phyloP scores from a whole-genome alignment of 2,797 vertebrate species.

The Corythornis leucogaster region DNA sequence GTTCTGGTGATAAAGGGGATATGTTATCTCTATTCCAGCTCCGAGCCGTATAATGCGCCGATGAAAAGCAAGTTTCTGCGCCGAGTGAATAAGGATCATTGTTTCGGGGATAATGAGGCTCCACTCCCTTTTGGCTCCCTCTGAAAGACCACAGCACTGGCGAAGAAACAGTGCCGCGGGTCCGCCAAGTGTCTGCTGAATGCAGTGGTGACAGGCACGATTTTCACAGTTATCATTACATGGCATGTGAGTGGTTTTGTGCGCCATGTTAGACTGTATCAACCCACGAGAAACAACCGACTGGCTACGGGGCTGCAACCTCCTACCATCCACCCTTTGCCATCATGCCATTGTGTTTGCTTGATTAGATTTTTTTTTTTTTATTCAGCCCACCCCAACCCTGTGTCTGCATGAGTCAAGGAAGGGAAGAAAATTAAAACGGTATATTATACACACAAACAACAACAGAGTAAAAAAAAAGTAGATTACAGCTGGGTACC shows the following conservation, averaged over 20 bases:
- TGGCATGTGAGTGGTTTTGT: constrained; percentile 49
- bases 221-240: constrained; percentile 65
- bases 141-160: constrained; percentile 68
- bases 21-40: constrained; percentile 64
- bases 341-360: neutral
- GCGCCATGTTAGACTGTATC: constrained; percentile 38
- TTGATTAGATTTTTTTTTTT: neutral
- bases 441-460: neutral
- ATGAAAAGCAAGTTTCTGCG: constrained; percentile 69
- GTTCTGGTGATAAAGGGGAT: constrained; percentile 45
- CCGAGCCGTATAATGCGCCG: neutral
- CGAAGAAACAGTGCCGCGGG: constrained; percentile 29
- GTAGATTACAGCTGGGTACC: neutral
- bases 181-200: constrained; percentile 40
- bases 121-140: constrained; percentile 69
- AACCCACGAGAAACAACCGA: constrained; percentile 32
- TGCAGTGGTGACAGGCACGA: constrained; percentile 39
- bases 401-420: neutral
- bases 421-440: neutral
- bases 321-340: neutral
- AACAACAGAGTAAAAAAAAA: neutral
- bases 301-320: neutral
- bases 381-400: too few species aligned
- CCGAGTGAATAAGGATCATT: constrained; percentile 70
- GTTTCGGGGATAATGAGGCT: constrained; percentile 66